Conservation (phyloP, 2,888 invertebrate genomes). For the Auanema freiburgensis region DNA sequence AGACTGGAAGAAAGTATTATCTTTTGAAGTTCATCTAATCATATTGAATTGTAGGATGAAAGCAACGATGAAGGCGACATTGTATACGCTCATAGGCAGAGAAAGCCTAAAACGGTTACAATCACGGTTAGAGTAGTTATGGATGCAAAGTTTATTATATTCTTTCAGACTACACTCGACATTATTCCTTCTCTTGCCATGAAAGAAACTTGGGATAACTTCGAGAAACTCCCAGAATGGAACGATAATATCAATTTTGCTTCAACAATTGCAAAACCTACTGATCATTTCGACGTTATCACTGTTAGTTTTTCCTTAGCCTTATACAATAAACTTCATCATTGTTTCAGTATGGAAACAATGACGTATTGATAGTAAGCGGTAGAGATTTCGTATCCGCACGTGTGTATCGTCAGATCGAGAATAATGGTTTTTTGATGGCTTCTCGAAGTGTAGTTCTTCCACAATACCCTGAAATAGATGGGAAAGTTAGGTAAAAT, state of each 20-base stretch:
- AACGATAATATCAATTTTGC: slow-evolving; percentile 57
- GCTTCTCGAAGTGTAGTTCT: slow-evolving; percentile 46
- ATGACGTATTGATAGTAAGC: slow-evolving; percentile 47
- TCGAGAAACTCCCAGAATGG: slow-evolving; percentile 48
- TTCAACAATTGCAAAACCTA: slow-evolving; percentile 39
- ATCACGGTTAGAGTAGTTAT: slow-evolving; percentile 23
- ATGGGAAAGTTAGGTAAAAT: slow-evolving; percentile 23
- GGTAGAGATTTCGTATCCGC: slow-evolving; percentile 52
- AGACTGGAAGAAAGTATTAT: slow-evolving; percentile 33
- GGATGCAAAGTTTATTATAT: background rate
- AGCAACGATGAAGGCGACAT: slow-evolving; percentile 37
- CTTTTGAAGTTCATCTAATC: background rate
- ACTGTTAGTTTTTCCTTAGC: slow-evolving; percentile 34
- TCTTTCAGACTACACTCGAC: background rate
- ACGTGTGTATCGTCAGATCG: slow-evolving; percentile 40
- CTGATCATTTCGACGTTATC: slow-evolving; percentile 49
- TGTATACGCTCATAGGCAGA: slow-evolving; percentile 38
- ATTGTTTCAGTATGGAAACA: slow-evolving; percentile 53
- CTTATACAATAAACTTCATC: background rate
- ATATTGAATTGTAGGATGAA: slow-evolving; percentile 22
- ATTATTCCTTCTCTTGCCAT: slow-evolving; percentile 21
- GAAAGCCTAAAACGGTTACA: slow-evolving; percentile 39
- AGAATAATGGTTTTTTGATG: slow-evolving; percentile 34
- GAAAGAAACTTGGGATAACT: slow-evolving; percentile 41
- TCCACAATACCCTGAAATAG: slow-evolving; percentile 14